Conservation (phyloP, 2,888 invertebrate genomes). For the Hoplodrina ambigua region DNA sequence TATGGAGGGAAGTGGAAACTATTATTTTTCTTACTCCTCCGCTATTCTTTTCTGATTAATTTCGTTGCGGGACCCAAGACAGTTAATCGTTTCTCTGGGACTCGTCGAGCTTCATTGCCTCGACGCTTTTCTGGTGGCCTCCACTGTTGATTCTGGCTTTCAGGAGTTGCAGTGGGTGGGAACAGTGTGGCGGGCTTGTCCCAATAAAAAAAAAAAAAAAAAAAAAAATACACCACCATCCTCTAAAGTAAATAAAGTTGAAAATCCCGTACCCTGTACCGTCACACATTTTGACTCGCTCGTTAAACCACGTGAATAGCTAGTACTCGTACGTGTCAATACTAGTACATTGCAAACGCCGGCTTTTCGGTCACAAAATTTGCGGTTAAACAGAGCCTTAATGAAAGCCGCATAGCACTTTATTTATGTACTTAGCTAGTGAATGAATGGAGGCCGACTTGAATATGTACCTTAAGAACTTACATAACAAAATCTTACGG, state of each 20-base stretch:
- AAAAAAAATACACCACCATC: too few species aligned
- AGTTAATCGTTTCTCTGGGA: too few species aligned
- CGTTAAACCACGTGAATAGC: conserved; percentile 53
- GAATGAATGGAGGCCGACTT: conserved; percentile 20
- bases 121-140: too few species aligned
- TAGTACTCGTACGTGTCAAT: conserved; percentile 54
- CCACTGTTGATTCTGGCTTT: too few species aligned
- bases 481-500: conserved; percentile 2
- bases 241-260: conserved; percentile 45
- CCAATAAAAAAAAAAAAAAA: too few species aligned
- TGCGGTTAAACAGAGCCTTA: conserved; percentile 75
- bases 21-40: too few species aligned
- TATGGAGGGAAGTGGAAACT: too few species aligned
- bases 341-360: conserved; percentile 54
- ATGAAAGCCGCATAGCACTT: conserved; percentile 70
- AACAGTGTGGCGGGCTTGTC: too few species aligned
- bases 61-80: too few species aligned
- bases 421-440: conserved; percentile 54
- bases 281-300: conserved; percentile 50
- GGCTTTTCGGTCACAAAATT: conserved; percentile 76
- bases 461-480: conserved; percentile 22
- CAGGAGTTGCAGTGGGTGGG: too few species aligned
- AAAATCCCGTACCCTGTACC: conserved; percentile 19
- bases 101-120: too few species aligned
- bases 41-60: too few species aligned